phyloP scores from a whole-genome alignment of 2,888 invertebrate genomes.

The Drosophila atripex region DNA sequence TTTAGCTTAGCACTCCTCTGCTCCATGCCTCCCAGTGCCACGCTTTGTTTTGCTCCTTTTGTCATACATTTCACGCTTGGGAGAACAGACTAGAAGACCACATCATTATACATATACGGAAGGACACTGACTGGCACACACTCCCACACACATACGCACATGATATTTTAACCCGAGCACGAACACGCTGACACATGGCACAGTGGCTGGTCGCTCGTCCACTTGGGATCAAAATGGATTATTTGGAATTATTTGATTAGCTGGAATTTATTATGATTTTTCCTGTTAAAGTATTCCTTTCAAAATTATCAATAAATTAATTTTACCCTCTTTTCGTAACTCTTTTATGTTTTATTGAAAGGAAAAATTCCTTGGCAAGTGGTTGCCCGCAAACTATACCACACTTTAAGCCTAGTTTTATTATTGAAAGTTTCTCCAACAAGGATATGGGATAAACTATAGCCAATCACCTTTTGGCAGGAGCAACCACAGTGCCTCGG shows the following conservation, averaged over 20 bases:
- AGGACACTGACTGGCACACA: constrained; percentile 54
- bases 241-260: constrained; percentile 1
- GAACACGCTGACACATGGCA: constrained; percentile 2
- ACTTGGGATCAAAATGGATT: not conserved
- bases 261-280: not conserved
- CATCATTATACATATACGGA: constrained; percentile 60
- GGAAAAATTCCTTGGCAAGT: not conserved
- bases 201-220: not conserved
- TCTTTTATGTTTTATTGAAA: not conserved
- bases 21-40: not conserved
- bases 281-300: too few relatives aligned
- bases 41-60: constrained; percentile 57
- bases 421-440: not conserved
- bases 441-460: not conserved
- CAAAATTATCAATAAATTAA: too few relatives aligned
- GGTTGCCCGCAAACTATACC: not conserved
- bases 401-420: constrained; percentile 1
- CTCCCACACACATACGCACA: constrained; percentile 12
- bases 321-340: not conserved
- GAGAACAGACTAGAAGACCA: constrained; percentile 70
- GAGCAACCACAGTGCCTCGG: constrained; percentile 2
- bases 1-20: constrained; percentile 41
- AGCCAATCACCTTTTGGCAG: constrained; percentile 1
- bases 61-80: constrained; percentile 76
- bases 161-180: constrained; percentile 5